Evolutionary conservation across 2,113 vertebrate genomes (phyloP).

Genomic region (Barnardius zonarius): DNA sequence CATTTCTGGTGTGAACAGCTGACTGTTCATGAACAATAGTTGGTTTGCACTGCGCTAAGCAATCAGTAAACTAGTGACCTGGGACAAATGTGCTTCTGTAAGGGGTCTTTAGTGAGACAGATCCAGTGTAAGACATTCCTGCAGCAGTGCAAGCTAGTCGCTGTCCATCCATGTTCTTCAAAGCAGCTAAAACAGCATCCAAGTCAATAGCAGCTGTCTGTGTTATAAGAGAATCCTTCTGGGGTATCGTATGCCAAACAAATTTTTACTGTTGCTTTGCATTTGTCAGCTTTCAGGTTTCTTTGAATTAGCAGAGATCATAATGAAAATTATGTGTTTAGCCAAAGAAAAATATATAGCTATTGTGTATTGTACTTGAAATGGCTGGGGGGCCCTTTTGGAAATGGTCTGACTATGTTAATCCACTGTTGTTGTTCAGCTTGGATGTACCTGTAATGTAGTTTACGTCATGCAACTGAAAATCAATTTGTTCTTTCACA

Average conservation of each 20-base stretch:
- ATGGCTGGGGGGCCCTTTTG: not conserved
- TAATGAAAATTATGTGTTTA: not conserved
- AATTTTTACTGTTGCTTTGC: not conserved
- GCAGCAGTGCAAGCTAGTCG: not conserved
- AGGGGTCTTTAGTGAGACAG: not conserved
- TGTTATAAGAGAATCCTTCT: conserved; percentile 13
- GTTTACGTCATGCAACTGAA: conserved; percentile 31
- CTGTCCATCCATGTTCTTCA: conserved; percentile 10
- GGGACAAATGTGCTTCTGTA: conserved; percentile 6
- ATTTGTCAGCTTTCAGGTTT: not conserved
- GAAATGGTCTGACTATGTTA: not conserved
- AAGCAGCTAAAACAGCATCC: conserved; percentile 26
- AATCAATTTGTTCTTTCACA: conserved; percentile 55
- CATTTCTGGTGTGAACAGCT: not conserved
- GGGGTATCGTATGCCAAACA: not conserved
- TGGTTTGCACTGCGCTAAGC: not conserved
- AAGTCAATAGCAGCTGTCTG: conserved; percentile 4
- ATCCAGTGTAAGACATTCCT: not conserved
- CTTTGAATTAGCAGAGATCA: not conserved
- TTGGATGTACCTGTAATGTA: conserved; percentile 36
- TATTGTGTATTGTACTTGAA: not conserved
- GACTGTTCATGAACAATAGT: not conserved
- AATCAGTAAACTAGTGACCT: not conserved
- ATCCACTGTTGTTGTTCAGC: conserved; percentile 42
- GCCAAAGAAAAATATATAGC: not conserved